Base-by-base conservation (phyloP, 1,140 invertebrate species). In the Schlechtendalia chinensis region DNA sequence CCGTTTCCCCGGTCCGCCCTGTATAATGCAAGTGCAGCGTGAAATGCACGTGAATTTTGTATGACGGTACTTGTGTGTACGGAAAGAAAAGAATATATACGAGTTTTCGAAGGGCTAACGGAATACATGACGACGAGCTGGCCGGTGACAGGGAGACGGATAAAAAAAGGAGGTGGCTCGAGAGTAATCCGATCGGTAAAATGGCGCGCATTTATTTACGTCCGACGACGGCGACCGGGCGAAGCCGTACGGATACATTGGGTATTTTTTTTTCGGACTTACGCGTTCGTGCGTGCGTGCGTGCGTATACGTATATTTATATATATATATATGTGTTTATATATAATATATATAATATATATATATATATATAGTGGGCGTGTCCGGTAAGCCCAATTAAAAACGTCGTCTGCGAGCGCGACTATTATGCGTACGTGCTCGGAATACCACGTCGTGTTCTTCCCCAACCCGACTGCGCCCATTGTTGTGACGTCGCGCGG, bases 121-220 rank as follows among this genome's bases (percentile, higher is more conserved):
- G 11, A 6, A 63, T 61, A 56, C 22, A 24, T 29, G 8, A 39
- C 32, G 32, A 39, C 32, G 3, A 8, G 32, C 32, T 3, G 32
- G 3, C 8, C 3, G 3, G 32, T 3, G 32, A 8, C 8, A 8
- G 32, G 32, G 32, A 39, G 32, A 39, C 3, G 8, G 8, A 29
- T 19, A 17, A 1, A 17, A 27, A 19, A 4, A 59, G 27, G 27
- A 32, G 16, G 19, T 17, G 27, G 27, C 17, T 50, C 12, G 22
- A 50, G 39, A 47, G 69, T 72, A 72, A 72, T 72, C 24, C 69
- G 69, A 72, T 72, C 69, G 69, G 69, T 72, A 72, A 72, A 72
- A 72, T 72, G 69, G 69, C 50, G 69, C 17, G 22, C 22, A 19
- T 63, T 12, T 5, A 22, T 65, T 27, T 17, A 22, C 24, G 69